Evolutionary conservation across 2,797 vertebrate genomes (phyloP), one percentile per base, ranked within the genome.

Genomic region (Acanthiza pusilla): DNA sequence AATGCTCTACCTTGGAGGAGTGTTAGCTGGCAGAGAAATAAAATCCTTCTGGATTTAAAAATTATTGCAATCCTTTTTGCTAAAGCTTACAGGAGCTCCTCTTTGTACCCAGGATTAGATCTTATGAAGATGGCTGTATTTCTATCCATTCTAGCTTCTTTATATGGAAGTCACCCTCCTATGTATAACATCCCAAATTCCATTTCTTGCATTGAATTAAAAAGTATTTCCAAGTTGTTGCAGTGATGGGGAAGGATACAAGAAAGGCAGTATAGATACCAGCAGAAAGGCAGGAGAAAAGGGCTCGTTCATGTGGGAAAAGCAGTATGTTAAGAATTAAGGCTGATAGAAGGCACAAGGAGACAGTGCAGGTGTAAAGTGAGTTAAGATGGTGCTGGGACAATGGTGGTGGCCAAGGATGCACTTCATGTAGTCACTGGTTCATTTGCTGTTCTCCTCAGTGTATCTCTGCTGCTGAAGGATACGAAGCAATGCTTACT

Each of bases 1-100:
- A 82, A 54, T 82, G 36, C 38, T 80, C 27, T 10, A 45, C 22
- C 34, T 91, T 74, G 5, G 4, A 85, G 38, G 16, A 71, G 25
- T 40, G 23, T 70, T 85, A 89, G 53, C 54, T 67, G 40, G 45
- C 30, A 92, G 62, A 82, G 63, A 91, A 95, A 80, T 76, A 80
- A 91, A 95, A 83, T 80, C 34, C n/a, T 85, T 19, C 9, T 51
- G 57, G 81, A 75, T 93, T 92, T 93, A 89, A 80, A 85, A 92
- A 83, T 60, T 0, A 78, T 38, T 74, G 29, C 19, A 50, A 0
- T 89, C 43, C 27, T 89, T 88, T 92, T 88, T 85, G n/a, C 57
- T 83, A 40, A 90, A 75, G 77, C 54, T 90, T 88, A 65, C 23
- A 42, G 47, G 43, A 85, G 22, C 34, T 79, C 11, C 16, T 18